Evolutionary conservation across 1,140 invertebrate genomes (phyloP).

Genomic region (Arctopsyche grandis): DNA sequence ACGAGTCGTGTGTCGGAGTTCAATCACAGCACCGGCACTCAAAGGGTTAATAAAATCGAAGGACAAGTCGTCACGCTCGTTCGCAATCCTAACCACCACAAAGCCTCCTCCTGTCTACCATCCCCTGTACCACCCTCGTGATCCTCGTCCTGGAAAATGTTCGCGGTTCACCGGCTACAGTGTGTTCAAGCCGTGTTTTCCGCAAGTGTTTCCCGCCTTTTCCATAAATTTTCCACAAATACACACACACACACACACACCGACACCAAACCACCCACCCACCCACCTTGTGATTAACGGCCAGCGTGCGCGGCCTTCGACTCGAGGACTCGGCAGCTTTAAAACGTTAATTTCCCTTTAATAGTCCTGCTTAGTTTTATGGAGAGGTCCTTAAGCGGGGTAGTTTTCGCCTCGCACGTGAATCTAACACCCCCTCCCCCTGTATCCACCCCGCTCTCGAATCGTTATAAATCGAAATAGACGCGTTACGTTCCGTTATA

Average conservation of each 20-base stretch:
- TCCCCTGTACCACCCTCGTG: too few relatives aligned
- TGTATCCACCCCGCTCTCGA: not conserved
- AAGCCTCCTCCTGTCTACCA: too few relatives aligned
- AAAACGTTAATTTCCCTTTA: conserved; percentile 44
- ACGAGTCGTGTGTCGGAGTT: too few relatives aligned
- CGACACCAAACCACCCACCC: not conserved
- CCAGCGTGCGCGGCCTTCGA: conserved; percentile 16
- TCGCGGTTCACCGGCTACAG: too few relatives aligned
- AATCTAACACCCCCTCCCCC: not conserved
- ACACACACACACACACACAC: too few relatives aligned
- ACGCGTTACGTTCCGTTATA: too few relatives aligned
- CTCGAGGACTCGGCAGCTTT: conserved; percentile 30
- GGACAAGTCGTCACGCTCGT: too few relatives aligned
- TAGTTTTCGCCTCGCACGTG: conserved; percentile 1
- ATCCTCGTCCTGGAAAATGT: too few relatives aligned
- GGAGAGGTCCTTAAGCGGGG: conserved; percentile 8
- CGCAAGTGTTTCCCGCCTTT: not conserved
- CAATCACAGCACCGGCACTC: too few relatives aligned
- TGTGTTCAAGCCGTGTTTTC: not conserved
- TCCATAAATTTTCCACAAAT: conserved; percentile 44
- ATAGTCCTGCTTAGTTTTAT: conserved; percentile 45
- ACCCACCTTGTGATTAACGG: conserved; percentile 37
- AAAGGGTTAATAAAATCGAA: too few relatives aligned
- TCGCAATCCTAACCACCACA: too few relatives aligned
- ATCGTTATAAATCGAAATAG: conserved; percentile 3